Evolutionary conservation across 2,888 invertebrate genomes (phyloP).

Genomic region (Sphaerophoria taeniata): DNA sequence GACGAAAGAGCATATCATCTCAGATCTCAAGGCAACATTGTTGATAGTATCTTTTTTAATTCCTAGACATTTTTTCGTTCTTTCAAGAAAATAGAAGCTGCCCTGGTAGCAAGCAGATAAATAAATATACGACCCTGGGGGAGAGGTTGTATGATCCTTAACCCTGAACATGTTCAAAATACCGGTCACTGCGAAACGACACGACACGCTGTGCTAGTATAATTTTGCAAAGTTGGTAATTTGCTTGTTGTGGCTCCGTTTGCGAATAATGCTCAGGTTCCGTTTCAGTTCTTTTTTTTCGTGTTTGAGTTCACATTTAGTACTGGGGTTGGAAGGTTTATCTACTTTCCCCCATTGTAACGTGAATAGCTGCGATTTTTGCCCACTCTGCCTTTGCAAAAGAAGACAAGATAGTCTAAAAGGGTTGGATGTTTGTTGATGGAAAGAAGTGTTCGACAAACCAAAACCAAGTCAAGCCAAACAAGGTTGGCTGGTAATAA

Average conservation of each 20-base stretch:
- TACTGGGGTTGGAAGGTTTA: neutral
- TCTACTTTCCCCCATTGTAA: conserved; percentile 51
- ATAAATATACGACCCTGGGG: conserved; percentile 13
- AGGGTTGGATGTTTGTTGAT: neutral
- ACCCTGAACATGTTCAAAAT: conserved; percentile 53
- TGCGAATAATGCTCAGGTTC: conserved; percentile 47
- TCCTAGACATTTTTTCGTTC: conserved; percentile 34
- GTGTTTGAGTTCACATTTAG: conserved; percentile 22
- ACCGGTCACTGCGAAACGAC: conserved; percentile 31
- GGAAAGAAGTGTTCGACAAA: conserved; percentile 11
- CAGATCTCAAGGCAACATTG: conserved; percentile 49
- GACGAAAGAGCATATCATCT: conserved; percentile 20
- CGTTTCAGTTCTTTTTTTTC: conserved; percentile 19
- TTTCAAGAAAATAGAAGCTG: conserved; percentile 59
- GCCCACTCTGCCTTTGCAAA: conserved; percentile 15
- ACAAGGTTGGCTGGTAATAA: conserved; percentile 52
- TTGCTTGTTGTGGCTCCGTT: conserved; percentile 65
- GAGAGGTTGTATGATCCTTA: conserved; percentile 56
- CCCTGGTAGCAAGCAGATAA: conserved; percentile 41
- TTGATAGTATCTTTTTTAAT: conserved; percentile 61
- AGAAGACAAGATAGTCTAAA: conserved; percentile 7
- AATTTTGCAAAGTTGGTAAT: conserved; percentile 67
- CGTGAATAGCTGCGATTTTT: conserved; percentile 28
- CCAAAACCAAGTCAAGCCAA: neutral
- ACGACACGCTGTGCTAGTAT: conserved; percentile 41